Percentiles rank a stretch among this genome's conserved stretches.
Evolutionary conservation across 92 coral and sea anemone species (phyloP).

Genomic region (Desmophyllum pertusum): DNA sequence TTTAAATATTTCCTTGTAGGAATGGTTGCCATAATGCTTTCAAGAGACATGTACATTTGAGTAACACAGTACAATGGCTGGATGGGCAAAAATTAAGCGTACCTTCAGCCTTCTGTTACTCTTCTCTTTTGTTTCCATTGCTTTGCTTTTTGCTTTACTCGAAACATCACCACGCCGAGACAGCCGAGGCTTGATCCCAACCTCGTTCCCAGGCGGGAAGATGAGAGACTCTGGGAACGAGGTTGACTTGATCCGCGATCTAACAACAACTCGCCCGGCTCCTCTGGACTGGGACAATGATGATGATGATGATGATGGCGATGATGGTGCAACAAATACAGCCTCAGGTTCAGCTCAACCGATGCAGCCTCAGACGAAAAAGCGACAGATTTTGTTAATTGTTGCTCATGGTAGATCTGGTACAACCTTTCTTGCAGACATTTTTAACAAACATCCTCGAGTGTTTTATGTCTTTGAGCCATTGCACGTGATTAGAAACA

Average conservation of each 20-base stretch:
- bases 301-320: background rate
- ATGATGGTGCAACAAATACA: background rate
- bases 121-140: background rate
- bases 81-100: background rate
- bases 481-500: constrained; percentile 8
- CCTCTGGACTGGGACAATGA: background rate
- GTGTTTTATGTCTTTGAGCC: constrained; percentile 58
- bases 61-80: background rate
- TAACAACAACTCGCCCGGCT: background rate
- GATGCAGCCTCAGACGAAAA: background rate
- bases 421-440: constrained; percentile 36
- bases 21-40: background rate
- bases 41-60: background rate
- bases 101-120: background rate
- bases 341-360: background rate
- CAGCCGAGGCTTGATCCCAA: background rate
- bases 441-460: constrained; percentile 44
- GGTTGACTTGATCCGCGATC: background rate
- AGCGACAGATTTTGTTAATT: constrained; percentile 20
- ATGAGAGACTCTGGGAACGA: too few relatives aligned
- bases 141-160: background rate
- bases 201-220: too few relatives aligned
- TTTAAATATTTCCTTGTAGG: background rate
- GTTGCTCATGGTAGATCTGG: constrained; percentile 64
- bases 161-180: constrained; percentile 4